Evolutionary conservation across 2,888 invertebrate species (phyloP).

Genomic region (Tipula lateralis): DNA sequence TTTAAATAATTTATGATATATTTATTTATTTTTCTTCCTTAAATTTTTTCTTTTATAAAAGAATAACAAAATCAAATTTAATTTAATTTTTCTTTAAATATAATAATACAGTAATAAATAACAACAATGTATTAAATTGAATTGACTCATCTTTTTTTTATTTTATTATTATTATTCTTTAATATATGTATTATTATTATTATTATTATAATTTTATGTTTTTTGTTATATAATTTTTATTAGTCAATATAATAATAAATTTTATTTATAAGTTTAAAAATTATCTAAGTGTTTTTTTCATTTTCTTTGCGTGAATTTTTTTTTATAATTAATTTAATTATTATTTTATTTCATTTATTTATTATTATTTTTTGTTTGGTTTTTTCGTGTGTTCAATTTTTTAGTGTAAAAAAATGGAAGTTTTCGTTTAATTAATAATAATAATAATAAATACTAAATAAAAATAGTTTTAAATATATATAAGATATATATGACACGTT

Average conservation of each 20-base stretch:
- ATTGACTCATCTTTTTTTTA: slow-evolving; percentile 27
- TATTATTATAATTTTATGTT: background rate
- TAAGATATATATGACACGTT: background rate
- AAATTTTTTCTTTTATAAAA: slow-evolving; percentile 25
- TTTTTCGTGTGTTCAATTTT: background rate
- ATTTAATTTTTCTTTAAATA: slow-evolving; percentile 20
- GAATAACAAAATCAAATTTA: slow-evolving; percentile 28
- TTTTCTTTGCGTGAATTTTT: background rate
- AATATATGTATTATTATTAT: slow-evolving; percentile 24
- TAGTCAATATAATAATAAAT: slow-evolving; percentile 19
- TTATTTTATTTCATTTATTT: slow-evolving; percentile 19
- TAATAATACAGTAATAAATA: slow-evolving; percentile 28
- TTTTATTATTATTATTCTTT: slow-evolving; percentile 11
- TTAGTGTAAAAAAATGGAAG: slow-evolving; percentile 9
- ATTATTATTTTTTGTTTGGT: background rate
- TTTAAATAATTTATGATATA: slow-evolving; percentile 15
- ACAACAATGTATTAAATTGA: slow-evolving; percentile 28
- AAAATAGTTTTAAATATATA: background rate
- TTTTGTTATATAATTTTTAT: slow-evolving; percentile 27
- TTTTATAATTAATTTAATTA: slow-evolving; percentile 19
- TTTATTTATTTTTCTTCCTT: background rate
- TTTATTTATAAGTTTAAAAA: slow-evolving; percentile 15
- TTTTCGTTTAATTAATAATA: slow-evolving; percentile 13
- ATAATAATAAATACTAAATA: background rate
- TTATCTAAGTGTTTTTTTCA: background rate